Conservation (phyloP, 2,888 invertebrate genomes). For the Apamea monoglypha region DNA sequence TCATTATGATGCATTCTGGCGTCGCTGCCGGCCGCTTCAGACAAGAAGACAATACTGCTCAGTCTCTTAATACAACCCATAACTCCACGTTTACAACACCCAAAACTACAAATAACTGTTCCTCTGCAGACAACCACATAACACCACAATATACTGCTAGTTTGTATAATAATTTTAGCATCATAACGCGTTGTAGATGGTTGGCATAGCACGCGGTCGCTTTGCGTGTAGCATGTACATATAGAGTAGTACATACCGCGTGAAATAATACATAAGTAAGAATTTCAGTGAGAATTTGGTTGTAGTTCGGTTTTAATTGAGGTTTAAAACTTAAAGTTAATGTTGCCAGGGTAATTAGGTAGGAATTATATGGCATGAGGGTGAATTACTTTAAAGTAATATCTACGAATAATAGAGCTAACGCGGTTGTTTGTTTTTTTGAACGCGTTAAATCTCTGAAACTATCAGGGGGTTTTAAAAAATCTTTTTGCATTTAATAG, state of each 20-base stretch:
- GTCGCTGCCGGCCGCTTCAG: too few relatives aligned
- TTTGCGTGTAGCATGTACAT: conserved; percentile 15
- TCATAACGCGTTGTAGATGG: conserved; percentile 2
- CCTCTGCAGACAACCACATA: background rate
- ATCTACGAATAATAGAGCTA: background rate
- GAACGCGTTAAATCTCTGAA: background rate
- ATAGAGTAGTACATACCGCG: background rate
- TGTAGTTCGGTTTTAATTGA: background rate
- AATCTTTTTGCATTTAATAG: too few relatives aligned
- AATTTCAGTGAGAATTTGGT: background rate
- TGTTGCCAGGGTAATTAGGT: background rate
- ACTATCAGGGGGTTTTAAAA: background rate
- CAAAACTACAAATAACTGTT: background rate
- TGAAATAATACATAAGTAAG: background rate
- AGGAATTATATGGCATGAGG: background rate
- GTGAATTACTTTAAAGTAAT: background rate
- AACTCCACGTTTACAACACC: background rate
- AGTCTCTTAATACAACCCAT: background rate
- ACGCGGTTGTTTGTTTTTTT: background rate
- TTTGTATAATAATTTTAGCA: conserved; percentile 9
- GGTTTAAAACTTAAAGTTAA: background rate
- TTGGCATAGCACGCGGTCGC: conserved; percentile 14
- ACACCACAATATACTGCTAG: background rate
- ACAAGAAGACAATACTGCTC: background rate
- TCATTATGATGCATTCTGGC: too few relatives aligned